A percentile compares a stretch with the other conserved stretches of the same genome.
phyloP scores from a whole-genome alignment of 2,113 vertebrate species.

The Speoplatyrhinus poulsoni region DNA sequence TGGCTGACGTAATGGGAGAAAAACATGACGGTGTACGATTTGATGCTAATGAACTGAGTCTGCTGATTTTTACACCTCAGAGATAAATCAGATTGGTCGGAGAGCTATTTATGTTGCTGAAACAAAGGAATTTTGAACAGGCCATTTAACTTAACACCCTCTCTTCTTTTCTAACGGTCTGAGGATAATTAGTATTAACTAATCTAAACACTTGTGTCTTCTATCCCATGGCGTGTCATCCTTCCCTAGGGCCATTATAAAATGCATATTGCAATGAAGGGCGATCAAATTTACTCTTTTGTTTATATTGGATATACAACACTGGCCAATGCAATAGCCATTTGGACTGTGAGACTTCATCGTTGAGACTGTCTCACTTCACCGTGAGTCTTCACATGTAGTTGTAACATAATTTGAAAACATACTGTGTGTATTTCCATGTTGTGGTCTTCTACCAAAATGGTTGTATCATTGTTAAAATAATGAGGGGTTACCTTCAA shows the following conservation, averaged over 20 bases:
- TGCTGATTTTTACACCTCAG: constrained; percentile 6
- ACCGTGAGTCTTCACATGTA: constrained; percentile 8
- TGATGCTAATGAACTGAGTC: constrained; percentile 52
- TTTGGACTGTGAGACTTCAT: constrained; percentile 33
- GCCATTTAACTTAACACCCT: constrained; percentile 70
- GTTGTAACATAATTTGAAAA: constrained; percentile 15
- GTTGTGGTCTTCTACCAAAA: constrained; percentile 4
- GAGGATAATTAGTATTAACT: constrained; percentile 70
- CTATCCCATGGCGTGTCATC: constrained; percentile 53
- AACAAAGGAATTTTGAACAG: constrained; percentile 63
- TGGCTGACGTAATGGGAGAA: constrained; percentile 42
- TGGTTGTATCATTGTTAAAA: too few relatives aligned
- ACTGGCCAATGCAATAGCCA: constrained; percentile 43
- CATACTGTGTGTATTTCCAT: neutral
- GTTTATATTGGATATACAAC: constrained; percentile 49
- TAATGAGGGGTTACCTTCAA: neutral
- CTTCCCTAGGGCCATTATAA: constrained; percentile 45
- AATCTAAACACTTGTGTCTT: constrained; percentile 69
- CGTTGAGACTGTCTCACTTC: neutral
- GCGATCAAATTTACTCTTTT: constrained; percentile 53
- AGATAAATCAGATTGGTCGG: constrained; percentile 45
- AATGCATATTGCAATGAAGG: constrained; percentile 54
- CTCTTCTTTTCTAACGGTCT: constrained; percentile 63
- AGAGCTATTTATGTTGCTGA: constrained; percentile 59
- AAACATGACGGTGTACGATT: constrained; percentile 54